These are phyloP conservation scores for Drosophila nr. medialis DNA, from an alignment of 2,888 invertebrate species.

Conservation along the genomic window DNA sequence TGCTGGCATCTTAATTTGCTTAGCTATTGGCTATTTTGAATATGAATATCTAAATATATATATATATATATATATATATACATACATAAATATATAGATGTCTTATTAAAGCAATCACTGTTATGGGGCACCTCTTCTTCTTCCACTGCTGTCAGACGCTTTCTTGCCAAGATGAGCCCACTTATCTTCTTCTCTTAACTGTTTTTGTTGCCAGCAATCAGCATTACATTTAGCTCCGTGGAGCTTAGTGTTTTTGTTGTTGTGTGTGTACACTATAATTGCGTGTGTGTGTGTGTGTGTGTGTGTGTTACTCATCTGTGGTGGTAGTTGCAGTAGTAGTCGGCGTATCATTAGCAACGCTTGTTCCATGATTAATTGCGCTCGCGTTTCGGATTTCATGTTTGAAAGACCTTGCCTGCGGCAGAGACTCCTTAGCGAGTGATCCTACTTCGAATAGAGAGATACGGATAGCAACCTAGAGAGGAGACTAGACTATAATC, in stretches of 20 bases:
- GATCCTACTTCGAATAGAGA: not conserved
- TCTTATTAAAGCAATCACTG: constrained; percentile 25
- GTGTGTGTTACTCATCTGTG: constrained; percentile 4
- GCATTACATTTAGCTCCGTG: not conserved
- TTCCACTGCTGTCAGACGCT: not conserved
- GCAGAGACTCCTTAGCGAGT: not conserved
- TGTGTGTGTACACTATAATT: not conserved
- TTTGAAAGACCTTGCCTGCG: constrained; percentile 12
- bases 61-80: no score
- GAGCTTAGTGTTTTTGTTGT: not conserved
- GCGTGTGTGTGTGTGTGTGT: not conserved
- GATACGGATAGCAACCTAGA: not conserved
- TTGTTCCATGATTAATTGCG: constrained; percentile 28
- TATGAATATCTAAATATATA: not conserved
- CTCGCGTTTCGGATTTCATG: constrained; percentile 3
- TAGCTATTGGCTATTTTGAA: not conserved
- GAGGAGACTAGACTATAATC: not conserved
- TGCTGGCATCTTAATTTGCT: not conserved
- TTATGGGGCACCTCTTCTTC: constrained; percentile 4
- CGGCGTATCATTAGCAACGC: constrained; percentile 25
- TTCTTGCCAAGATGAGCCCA: not conserved
- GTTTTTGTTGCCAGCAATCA: constrained; percentile 23
- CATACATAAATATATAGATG: no score
- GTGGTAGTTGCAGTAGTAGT: not conserved
- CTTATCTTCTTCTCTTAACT: not conserved